Evolutionary conservation across 1,140 invertebrate genomes (phyloP).

Genomic region (Lanistes nyassanus): DNA sequence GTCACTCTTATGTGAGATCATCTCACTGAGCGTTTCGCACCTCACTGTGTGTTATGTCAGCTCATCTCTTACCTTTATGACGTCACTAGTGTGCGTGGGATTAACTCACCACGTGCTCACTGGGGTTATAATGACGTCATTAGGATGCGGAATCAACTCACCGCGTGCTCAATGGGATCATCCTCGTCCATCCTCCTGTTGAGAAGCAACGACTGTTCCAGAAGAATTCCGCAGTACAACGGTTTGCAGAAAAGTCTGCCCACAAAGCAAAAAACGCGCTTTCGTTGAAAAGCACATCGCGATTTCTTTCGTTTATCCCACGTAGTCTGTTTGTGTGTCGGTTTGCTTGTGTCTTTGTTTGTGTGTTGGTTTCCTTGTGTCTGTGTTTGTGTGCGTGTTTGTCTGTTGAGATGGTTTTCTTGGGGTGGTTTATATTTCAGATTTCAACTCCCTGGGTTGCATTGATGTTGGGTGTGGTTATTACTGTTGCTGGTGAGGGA

Average conservation of each 20-base stretch:
- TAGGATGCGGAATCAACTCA: conserved; percentile 7
- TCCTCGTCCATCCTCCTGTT: conserved; percentile 93
- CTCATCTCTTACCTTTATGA: too few relatives aligned
- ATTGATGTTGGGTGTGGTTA: too few relatives aligned
- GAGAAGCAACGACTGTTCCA: conserved; percentile 94
- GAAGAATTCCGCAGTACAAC: conserved; percentile 90
- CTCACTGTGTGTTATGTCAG: too few relatives aligned
- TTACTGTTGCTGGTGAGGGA: too few relatives aligned
- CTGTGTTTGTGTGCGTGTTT: not conserved
- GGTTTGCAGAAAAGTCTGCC: conserved; percentile 85
- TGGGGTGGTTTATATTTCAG: not conserved
- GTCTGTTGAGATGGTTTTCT: not conserved
- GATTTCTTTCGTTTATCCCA: not conserved
- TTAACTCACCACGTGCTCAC: too few relatives aligned
- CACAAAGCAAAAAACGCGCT: not conserved
- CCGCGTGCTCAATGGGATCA: conserved; percentile 63
- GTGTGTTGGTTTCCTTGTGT: not conserved
- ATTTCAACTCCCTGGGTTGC: too few relatives aligned
- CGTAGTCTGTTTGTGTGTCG: not conserved
- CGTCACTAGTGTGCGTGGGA: too few relatives aligned
- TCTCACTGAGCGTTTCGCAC: too few relatives aligned
- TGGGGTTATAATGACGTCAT: too few relatives aligned
- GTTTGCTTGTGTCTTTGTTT: not conserved
- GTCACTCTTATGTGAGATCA: too few relatives aligned
- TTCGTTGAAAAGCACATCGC: not conserved